Conservation (phyloP, 2,113 vertebrate species). For the Apistogramma diplotaenia region DNA sequence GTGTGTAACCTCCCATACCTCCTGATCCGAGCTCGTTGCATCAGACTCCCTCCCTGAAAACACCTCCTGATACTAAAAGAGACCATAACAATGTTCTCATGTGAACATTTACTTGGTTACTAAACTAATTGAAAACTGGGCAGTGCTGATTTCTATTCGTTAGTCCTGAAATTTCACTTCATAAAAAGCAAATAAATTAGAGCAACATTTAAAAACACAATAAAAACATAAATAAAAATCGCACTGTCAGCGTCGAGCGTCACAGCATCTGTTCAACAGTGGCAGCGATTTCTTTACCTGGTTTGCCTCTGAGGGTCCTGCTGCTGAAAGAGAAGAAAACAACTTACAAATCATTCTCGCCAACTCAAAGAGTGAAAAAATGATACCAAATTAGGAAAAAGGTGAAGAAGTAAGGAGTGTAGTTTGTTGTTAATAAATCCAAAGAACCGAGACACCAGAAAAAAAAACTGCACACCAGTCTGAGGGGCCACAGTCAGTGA, state of each 20-base stretch:
- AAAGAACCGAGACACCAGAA: background rate
- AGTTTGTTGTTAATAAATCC: background rate
- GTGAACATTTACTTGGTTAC: background rate
- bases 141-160: background rate
- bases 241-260: background rate
- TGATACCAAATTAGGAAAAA: background rate
- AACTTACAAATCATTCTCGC: background rate
- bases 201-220: background rate
- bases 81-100: background rate
- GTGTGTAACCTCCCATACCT: conserved; percentile 53
- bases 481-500: conserved; percentile 75
- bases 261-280: background rate
- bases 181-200: background rate
- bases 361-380: background rate
- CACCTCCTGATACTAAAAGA: conserved; percentile 68
- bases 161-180: background rate
- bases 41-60: conserved; percentile 57
- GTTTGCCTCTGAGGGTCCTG: conserved; percentile 63
- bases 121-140: background rate
- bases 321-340: conserved; percentile 56
- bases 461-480: conserved; percentile 67
- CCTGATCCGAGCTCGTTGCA: conserved; percentile 49
- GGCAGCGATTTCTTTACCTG: conserved; percentile 73
- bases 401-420: background rate
- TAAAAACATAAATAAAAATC: background rate